Evolutionary conservation across 2,888 invertebrate genomes (phyloP).

Genomic region (Tillus elongatus): DNA sequence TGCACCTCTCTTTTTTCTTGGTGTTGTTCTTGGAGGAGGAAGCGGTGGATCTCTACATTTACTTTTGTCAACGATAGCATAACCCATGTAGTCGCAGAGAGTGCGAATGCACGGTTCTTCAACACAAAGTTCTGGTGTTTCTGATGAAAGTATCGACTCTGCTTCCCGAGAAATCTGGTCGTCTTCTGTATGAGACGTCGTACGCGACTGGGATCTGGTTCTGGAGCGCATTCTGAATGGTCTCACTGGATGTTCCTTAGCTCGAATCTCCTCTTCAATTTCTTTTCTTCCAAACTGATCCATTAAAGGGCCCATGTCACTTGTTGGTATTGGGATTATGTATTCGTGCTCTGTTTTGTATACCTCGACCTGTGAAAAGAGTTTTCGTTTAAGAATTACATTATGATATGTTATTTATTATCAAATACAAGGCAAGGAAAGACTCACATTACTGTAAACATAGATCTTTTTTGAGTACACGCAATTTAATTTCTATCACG

Average conservation of each 20-base stretch:
- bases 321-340: slow-evolving; percentile 44
- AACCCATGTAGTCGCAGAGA: slow-evolving; percentile 48
- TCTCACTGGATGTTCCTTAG: slow-evolving; percentile 44
- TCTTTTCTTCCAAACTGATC: too few relatives aligned
- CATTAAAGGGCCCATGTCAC: slow-evolving; percentile 34
- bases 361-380: slow-evolving; percentile 50
- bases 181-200: slow-evolving; percentile 45
- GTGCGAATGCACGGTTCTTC: slow-evolving; percentile 38
- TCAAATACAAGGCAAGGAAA: too few relatives aligned
- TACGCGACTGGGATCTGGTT: slow-evolving; percentile 47
- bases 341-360: slow-evolving; percentile 60
- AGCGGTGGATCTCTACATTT: slow-evolving; percentile 45
- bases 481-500: too few relatives aligned
- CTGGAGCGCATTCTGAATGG: slow-evolving; percentile 50
- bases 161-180: slow-evolving; percentile 44
- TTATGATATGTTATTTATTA: too few relatives aligned
- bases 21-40: slow-evolving; percentile 52
- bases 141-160: slow-evolving; percentile 38
- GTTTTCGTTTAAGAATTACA: too few relatives aligned
- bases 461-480: too few relatives aligned
- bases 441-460: too few relatives aligned
- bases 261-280: slow-evolving; percentile 28
- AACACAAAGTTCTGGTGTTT: slow-evolving; percentile 34
- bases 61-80: slow-evolving; percentile 68
- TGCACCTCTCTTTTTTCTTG: slow-evolving; percentile 43